Evolutionary conservation across 2,113 vertebrate species (phyloP).

Genomic region (Hypocryptadius cinnamomeus): DNA sequence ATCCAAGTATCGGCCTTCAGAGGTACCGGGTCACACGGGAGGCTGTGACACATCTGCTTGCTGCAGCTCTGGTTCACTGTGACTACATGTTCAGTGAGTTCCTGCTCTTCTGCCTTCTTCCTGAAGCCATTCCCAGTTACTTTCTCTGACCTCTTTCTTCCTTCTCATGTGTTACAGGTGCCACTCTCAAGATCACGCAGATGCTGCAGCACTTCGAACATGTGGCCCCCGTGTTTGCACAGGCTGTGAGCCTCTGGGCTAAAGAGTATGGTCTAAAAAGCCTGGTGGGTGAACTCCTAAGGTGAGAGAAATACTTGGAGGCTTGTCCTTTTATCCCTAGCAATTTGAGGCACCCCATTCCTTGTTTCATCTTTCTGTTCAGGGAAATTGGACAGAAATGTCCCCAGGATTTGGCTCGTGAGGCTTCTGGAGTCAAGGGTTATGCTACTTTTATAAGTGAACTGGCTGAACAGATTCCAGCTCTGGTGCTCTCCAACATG

Average conservation of each 20-base stretch:
- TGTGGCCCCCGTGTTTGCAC: slow-evolving; percentile 81
- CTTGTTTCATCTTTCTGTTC: background rate
- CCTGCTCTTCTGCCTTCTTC: background rate
- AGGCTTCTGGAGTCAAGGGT: slow-evolving; percentile 79
- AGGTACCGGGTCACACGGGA: slow-evolving; percentile 83
- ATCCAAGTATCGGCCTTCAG: slow-evolving; percentile 81
- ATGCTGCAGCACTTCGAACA: slow-evolving; percentile 94
- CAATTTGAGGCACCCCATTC: background rate
- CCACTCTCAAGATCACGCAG: slow-evolving; percentile 88
- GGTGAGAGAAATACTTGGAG: slow-evolving; percentile 65
- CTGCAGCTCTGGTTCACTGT: slow-evolving; percentile 81
- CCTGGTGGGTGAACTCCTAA: slow-evolving; percentile 89
- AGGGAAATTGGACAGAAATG: slow-evolving; percentile 93
- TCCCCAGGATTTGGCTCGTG: slow-evolving; percentile 81
- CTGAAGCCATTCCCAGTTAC: background rate
- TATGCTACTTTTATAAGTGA: slow-evolving; percentile 85
- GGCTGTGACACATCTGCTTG: slow-evolving; percentile 80
- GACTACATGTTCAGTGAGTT: slow-evolving; percentile 87
- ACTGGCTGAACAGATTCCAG: slow-evolving; percentile 77
- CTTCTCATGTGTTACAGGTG: slow-evolving; percentile 58
- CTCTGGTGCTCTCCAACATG: slow-evolving; percentile 83
- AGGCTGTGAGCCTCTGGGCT: slow-evolving; percentile 84
- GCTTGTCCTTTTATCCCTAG: background rate
- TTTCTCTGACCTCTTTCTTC: background rate
- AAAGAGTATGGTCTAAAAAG: slow-evolving; percentile 85